Evolutionary conservation across 2,888 invertebrate genomes (phyloP), one percentile per base, ranked within the genome.

Genomic region (Caenorhabditis doughertyi): DNA sequence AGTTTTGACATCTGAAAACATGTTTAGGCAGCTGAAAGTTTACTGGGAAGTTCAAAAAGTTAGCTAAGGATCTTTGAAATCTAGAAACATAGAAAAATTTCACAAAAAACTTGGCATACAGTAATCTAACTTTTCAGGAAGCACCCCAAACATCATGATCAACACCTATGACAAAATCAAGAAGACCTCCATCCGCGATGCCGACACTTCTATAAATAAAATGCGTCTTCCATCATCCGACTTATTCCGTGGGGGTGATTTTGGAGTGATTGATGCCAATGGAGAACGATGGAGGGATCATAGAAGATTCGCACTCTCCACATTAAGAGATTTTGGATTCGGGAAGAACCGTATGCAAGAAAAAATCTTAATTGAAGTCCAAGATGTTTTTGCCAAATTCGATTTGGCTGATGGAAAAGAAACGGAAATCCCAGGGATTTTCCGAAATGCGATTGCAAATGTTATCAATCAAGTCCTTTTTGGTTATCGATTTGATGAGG

Each of bases 391-490:
- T 18, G 25, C 58, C 7, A 35, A 42, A 18, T 23, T 79, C 0
- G 65, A 76, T 13, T 51, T 49, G 23, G 32, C 49, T 13, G 16
- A 51, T 32, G 68, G 60, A 8, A 53, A 32, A 21, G 77, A 76
- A 18, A 67, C 72, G 18, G 39, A 79, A 23, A 21, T 79, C 2
- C 60, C 60, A 7, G 49, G 35, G 3, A 58, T 74, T 44, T 25
- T 84, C 8, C 64, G 73, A 11, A 55, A 25, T 13, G 56, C 55
- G 4, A 72, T 84, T 13, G 81, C 71, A 1, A 76, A 74, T 58
- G 68, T 84, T n/a, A 81, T 84, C 47, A 84, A 84, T 51, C 71
- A 81, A 21, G 29, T 84, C 0, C 27, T 84, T 2, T 84, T 81
- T 21, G 84, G 84, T 2, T 81, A 81, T 44, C 71, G 84, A 16